A percentile compares a stretch with the other conserved stretches of the same genome.
These are phyloP conservation scores for Pseudopipra pipra DNA, from an alignment of 2,113 vertebrate species.

Conservation along the genomic window DNA sequence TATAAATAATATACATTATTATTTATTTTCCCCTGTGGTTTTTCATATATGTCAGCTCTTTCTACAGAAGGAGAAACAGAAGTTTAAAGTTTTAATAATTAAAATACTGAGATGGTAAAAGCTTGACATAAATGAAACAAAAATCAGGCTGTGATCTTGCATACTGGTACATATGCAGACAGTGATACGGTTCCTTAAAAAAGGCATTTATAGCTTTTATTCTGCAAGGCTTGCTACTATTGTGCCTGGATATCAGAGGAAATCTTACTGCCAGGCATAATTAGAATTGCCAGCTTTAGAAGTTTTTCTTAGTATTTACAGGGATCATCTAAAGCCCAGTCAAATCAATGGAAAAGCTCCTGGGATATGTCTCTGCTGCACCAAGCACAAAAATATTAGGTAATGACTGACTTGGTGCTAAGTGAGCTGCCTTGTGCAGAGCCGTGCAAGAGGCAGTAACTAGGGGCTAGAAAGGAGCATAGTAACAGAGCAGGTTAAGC, in stretches of 20 bases:
- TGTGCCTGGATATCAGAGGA: background rate
- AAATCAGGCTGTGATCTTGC: background rate
- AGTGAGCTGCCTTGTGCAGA: background rate
- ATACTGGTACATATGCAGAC: background rate
- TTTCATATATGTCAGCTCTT: background rate
- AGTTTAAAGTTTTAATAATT: background rate
- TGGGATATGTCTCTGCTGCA: background rate
- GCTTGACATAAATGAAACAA: background rate
- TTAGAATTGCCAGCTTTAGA: background rate
- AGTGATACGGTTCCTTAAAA: background rate
- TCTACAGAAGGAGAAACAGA: background rate
- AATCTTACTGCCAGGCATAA: background rate
- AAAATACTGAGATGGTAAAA: background rate
- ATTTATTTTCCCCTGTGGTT: background rate
- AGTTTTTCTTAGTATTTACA: slow-evolving; percentile 9
- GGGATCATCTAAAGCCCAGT: background rate
- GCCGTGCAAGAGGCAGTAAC: background rate
- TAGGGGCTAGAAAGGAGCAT: background rate
- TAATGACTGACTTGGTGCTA: background rate
- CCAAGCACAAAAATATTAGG: background rate
- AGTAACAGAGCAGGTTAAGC: background rate
- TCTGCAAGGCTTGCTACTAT: background rate
- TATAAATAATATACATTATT: background rate
- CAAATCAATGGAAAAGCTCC: background rate
- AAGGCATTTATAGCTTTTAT: background rate